Evolutionary conservation across 1,140 invertebrate genomes (phyloP).

Genomic region (Micrasema longulum): DNA sequence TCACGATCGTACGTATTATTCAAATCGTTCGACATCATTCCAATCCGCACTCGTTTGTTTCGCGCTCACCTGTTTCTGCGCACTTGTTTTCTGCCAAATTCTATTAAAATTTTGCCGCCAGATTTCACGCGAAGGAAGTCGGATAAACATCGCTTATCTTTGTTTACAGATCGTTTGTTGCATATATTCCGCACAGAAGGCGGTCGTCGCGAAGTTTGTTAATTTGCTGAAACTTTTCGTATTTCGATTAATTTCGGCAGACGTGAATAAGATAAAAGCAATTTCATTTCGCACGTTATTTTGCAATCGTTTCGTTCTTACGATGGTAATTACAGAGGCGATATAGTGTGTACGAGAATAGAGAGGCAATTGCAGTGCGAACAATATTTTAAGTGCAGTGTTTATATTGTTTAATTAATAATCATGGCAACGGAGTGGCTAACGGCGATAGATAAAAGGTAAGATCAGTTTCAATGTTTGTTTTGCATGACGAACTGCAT

Average conservation of each 20-base stretch:
- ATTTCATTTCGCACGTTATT: not conserved
- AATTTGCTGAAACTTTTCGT: constrained; percentile 20
- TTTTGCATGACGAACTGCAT: too few relatives aligned
- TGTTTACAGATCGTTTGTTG: constrained; percentile 24
- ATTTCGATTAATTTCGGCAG: not conserved
- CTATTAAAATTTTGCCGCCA: constrained; percentile 8
- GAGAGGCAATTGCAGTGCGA: not conserved
- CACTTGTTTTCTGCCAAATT: too few relatives aligned
- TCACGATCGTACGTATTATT: not conserved
- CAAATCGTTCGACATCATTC: constrained; percentile 3
- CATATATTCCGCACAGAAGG: constrained; percentile 5
- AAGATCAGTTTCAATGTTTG: constrained; percentile 18
- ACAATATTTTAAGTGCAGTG: constrained; percentile 7
- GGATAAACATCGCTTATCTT: constrained; percentile 9
- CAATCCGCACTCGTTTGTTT: constrained; percentile 22
- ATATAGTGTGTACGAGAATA: not conserved
- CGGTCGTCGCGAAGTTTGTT: not conserved
- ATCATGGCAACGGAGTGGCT: constrained; percentile 65
- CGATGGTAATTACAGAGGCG: not conserved
- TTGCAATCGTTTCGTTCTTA: constrained; percentile 1
- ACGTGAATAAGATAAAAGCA: constrained; percentile 10
- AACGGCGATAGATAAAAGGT: constrained; percentile 65
- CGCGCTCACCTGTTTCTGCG: constrained; percentile 15
- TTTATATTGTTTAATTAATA: constrained; percentile 20
- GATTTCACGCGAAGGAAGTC: constrained; percentile 1